phyloP scores from a whole-genome alignment of 2,888 invertebrate genomes.

The Acholoe squamosa region DNA sequence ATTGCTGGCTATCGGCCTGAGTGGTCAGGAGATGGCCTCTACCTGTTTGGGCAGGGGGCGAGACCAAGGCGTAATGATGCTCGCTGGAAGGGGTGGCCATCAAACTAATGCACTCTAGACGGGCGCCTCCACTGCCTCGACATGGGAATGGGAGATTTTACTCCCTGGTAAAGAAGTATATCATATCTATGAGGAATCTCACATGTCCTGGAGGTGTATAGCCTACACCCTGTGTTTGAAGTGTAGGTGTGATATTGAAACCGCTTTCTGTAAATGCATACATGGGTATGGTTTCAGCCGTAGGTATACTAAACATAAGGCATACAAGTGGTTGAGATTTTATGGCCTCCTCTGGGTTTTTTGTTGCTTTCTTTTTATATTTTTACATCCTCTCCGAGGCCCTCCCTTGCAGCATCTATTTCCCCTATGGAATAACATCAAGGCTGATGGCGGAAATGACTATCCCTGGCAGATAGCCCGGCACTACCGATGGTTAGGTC shows the following conservation, averaged over 20 bases:
- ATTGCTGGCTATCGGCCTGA: neutral
- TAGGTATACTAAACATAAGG: too few species aligned
- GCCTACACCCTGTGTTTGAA: too few species aligned
- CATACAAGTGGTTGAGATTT: too few species aligned
- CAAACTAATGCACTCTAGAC: slow-evolving; percentile 20
- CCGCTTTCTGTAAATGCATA: too few species aligned
- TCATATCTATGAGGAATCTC: neutral
- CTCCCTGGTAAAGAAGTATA: neutral
- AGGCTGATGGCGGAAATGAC: neutral
- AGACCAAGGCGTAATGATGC: neutral
- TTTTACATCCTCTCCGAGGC: neutral
- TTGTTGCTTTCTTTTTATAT: neutral
- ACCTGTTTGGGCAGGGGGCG: neutral
- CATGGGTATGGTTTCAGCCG: too few species aligned
- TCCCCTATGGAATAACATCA: neutral
- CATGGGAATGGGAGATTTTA: neutral
- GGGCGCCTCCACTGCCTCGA: neutral
- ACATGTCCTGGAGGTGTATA: too few species aligned
- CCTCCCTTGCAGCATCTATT: neutral
- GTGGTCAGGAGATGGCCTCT: slow-evolving; percentile 1
- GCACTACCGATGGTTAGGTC: neutral
- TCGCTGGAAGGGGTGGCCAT: neutral
- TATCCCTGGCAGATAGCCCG: neutral
- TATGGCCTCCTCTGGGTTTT: too few species aligned
- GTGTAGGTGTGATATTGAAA: too few species aligned